Conservation (phyloP, 2,113 vertebrate genomes). For the Dasyurus viverrinus region DNA sequence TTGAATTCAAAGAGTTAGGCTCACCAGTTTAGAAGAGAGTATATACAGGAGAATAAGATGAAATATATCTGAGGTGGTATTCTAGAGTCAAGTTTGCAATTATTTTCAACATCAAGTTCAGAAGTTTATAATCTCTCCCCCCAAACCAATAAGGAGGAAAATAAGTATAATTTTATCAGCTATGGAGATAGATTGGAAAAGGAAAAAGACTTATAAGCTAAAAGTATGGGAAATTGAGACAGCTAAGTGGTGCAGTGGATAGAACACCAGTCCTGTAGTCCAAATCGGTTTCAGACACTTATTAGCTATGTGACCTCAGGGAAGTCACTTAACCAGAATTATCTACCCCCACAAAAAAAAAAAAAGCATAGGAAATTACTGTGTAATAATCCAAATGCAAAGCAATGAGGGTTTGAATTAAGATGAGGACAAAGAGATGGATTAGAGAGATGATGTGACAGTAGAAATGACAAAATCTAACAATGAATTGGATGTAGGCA, state of each 20-base stretch:
- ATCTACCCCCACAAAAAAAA: background rate
- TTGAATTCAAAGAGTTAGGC: background rate
- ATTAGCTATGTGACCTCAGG: background rate
- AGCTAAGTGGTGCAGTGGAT: background rate
- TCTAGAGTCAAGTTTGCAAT: background rate
- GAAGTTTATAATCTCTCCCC: background rate
- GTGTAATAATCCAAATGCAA: background rate
- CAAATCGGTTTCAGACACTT: background rate
- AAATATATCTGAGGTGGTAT: background rate
- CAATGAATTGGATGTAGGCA: background rate
- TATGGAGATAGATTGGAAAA: background rate
- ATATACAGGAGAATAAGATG: background rate
- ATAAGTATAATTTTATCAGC: background rate
- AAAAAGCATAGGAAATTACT: background rate
- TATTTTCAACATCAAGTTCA: background rate
- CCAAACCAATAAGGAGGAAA: background rate
- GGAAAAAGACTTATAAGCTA: background rate
- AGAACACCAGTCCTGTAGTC: background rate
- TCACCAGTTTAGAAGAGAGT: background rate
- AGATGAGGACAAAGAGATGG: background rate
- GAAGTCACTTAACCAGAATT: background rate
- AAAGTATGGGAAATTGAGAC: background rate
- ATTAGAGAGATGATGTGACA: background rate
- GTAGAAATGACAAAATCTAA: background rate
- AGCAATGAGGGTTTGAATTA: background rate